phyloP scores from a whole-genome alignment of 2,113 vertebrate genomes.

The Nettapus auritus region DNA sequence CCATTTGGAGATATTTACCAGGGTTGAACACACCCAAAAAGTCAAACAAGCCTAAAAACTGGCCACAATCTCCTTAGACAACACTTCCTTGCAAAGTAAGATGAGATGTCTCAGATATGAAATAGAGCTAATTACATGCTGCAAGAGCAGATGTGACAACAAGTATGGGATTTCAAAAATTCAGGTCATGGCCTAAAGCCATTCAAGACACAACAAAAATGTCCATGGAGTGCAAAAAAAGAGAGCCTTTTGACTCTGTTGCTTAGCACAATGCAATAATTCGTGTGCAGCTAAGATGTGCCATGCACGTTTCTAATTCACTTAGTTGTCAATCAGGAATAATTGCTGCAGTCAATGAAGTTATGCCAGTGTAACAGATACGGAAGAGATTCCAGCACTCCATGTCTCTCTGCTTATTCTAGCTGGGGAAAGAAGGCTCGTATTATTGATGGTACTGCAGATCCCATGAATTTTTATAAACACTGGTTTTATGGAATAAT shows the following conservation, averaged over 20 bases:
- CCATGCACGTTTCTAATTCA: not conserved
- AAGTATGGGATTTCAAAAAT: not conserved
- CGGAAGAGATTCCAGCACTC: not conserved
- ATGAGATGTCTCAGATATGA: not conserved
- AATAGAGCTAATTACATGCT: not conserved
- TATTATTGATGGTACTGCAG: constrained; percentile 1
- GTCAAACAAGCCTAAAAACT: not conserved
- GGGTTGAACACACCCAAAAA: not conserved
- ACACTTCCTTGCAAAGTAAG: not conserved
- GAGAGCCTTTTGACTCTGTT: not conserved
- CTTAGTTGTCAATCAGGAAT: constrained; percentile 38
- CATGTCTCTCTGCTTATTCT: not conserved
- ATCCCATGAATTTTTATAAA: not conserved
- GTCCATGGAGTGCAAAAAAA: not conserved
- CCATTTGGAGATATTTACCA: not conserved
- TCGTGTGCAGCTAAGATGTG: not conserved
- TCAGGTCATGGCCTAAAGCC: not conserved
- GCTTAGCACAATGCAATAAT: not conserved
- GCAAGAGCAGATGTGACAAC: not conserved
- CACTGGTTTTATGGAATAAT: not conserved
- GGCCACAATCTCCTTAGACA: not conserved
- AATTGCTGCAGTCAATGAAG: constrained; percentile 21
- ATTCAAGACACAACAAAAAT: not conserved
- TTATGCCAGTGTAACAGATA: not conserved
- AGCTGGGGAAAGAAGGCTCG: not conserved